Evolutionary conservation across 1,140 invertebrate genomes (phyloP).

Genomic region (Tetraneura akinire): DNA sequence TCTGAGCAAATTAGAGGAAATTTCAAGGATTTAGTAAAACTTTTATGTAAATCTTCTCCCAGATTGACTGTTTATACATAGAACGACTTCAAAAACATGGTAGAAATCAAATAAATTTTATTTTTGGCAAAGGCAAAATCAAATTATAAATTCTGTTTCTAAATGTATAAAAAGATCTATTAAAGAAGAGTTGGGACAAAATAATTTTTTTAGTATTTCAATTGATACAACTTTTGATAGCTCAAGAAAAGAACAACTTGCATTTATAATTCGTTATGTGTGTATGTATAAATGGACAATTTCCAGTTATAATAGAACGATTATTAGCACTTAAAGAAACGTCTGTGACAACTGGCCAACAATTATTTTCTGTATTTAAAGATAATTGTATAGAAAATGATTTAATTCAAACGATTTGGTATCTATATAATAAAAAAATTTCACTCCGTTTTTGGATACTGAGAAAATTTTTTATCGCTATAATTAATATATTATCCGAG

Average conservation of each 20-base stretch:
- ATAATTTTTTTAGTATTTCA: not conserved
- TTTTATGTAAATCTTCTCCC: no score
- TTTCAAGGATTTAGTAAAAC: no score
- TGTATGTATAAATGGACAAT: no score
- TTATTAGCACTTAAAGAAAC: not conserved
- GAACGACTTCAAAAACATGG: no score
- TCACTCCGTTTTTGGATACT: no score
- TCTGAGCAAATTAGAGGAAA: no score
- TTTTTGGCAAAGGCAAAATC: not conserved
- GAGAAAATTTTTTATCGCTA: no score
- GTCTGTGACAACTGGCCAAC: not conserved
- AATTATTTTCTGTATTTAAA: not conserved
- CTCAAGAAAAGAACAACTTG: not conserved
- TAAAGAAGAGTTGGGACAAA: not conserved
- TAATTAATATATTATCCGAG: no score
- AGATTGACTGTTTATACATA: no score
- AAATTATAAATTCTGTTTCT: not conserved
- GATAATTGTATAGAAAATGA: not conserved
- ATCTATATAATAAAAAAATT: no score
- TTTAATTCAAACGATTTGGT: no score
- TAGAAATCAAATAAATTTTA: no score
- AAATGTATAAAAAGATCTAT: not conserved
- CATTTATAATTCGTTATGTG: slow-evolving; percentile 8
- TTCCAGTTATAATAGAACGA: not conserved
- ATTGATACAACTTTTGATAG: not conserved